Percentiles rank a stretch among this genome's conserved stretches.
phyloP scores from a whole-genome alignment of 1,140 invertebrate genomes.

The Caenorhabditis briggsae region DNA sequence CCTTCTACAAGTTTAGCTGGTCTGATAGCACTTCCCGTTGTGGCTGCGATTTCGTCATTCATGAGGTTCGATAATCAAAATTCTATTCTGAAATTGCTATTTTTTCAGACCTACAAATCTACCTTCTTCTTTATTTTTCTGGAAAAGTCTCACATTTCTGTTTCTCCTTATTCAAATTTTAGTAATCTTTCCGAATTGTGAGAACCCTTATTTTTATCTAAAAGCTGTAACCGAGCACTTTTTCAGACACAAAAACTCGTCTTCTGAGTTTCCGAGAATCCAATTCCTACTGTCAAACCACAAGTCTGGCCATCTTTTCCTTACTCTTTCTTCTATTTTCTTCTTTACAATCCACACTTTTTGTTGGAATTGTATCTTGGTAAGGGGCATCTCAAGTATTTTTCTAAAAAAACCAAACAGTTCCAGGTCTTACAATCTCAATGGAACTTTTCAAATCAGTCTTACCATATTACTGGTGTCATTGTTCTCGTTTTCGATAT shows the following conservation, averaged over 20 bases:
- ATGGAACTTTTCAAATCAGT: constrained; percentile 11
- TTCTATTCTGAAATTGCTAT: neutral
- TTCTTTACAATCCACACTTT: neutral
- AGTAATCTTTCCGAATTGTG: constrained; percentile 21
- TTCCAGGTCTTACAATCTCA: constrained; percentile 26
- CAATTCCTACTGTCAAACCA: constrained; percentile 17
- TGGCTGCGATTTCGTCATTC: neutral
- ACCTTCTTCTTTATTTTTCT: constrained; percentile 30
- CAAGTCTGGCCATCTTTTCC: neutral
- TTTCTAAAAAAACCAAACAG: neutral
- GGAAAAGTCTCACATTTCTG: constrained; percentile 12
- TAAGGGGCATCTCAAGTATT: neutral
- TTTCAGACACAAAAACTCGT: constrained; percentile 19
- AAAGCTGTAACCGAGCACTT: neutral
- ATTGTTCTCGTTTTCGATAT: constrained; percentile 17
- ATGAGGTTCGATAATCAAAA: neutral
- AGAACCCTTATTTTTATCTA: neutral
- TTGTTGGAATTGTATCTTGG: constrained; percentile 29
- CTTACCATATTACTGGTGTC: neutral
- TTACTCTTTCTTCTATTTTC: constrained; percentile 1
- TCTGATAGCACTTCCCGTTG: constrained; percentile 8
- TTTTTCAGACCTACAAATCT: neutral
- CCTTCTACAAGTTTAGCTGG: constrained; percentile 18
- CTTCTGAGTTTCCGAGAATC: constrained; percentile 26
- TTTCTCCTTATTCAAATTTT: constrained; percentile 20